phyloP scores from a whole-genome alignment of 2,797 vertebrate genomes.

The Gorsachius magnificus region DNA sequence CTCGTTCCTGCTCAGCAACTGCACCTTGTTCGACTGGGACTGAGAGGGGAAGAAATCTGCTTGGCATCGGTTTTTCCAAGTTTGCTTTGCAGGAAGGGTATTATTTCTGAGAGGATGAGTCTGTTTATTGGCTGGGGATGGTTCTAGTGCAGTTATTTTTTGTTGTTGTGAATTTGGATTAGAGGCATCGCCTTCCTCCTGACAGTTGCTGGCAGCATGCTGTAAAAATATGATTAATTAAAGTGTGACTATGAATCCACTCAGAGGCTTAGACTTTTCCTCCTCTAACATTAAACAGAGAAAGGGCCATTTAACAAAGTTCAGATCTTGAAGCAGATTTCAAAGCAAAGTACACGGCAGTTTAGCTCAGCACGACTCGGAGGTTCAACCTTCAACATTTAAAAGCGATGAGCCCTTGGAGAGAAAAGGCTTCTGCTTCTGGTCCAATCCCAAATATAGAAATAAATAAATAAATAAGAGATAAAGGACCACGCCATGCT shows the following conservation, averaged over 20 bases:
- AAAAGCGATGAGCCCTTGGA: background rate
- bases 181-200: constrained; percentile 26
- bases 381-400: constrained; percentile 10
- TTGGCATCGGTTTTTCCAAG: background rate
- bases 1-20: fast-evolving
- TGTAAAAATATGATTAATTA: constrained; percentile 58
- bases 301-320: background rate
- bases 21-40: background rate
- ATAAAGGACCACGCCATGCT: background rate
- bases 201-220: constrained; percentile 27
- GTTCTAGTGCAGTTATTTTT: background rate
- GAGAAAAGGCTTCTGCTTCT: background rate
- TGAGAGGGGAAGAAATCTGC: background rate
- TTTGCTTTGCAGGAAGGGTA: background rate
- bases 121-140: constrained; percentile 2
- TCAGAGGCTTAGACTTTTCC: constrained; percentile 6
- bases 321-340: constrained; percentile 5
- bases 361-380: background rate
- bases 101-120: background rate
- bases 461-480: constrained; percentile 12
- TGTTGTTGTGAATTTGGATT: constrained; percentile 42
- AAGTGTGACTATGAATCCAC: constrained; percentile 47
- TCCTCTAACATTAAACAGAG: background rate
- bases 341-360: background rate
- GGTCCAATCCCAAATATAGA: background rate